Conservation (phyloP, 2,113 vertebrate genomes). For the Pollimyrus isidori region DNA sequence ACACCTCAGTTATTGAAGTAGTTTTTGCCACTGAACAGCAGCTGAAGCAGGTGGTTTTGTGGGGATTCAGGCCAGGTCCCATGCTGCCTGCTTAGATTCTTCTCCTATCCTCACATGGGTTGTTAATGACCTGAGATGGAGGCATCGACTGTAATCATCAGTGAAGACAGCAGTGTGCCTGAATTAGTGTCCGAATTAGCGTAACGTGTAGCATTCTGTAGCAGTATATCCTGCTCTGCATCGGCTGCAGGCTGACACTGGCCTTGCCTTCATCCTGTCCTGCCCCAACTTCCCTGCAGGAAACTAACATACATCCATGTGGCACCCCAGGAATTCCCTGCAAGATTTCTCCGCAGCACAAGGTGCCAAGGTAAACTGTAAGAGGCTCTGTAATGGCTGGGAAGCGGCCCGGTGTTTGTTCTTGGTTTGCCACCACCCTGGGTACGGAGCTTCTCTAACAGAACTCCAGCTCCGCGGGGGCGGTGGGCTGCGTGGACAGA, state of each 20-base stretch:
- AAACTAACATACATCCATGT: not conserved
- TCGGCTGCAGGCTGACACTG: not conserved
- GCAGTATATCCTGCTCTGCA: not conserved
- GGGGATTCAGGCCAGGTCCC: not conserved
- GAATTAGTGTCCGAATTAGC: not conserved
- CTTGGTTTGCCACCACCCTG: conserved; percentile 41
- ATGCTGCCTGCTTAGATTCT: not conserved
- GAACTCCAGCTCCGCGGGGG: not conserved
- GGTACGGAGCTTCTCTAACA: not conserved
- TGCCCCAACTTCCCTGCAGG: not conserved
- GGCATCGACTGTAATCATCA: not conserved
- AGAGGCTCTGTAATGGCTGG: conserved; percentile 50
- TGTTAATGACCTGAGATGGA: not conserved
- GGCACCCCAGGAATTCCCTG: conserved; percentile 38
- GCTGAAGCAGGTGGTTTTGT: not conserved
- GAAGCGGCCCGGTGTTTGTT: conserved; percentile 55
- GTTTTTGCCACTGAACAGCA: not conserved
- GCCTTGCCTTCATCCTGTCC: not conserved
- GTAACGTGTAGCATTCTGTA: not conserved
- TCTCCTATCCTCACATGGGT: not conserved
- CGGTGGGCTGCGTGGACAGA: not conserved
- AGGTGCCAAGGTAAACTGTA: conserved; percentile 48
- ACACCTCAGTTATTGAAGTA: too few relatives aligned
- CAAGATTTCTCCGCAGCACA: conserved; percentile 45
- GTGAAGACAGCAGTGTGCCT: not conserved